Conservation (phyloP, 2,113 vertebrate species). For the Tricholaema leucomelas region DNA sequence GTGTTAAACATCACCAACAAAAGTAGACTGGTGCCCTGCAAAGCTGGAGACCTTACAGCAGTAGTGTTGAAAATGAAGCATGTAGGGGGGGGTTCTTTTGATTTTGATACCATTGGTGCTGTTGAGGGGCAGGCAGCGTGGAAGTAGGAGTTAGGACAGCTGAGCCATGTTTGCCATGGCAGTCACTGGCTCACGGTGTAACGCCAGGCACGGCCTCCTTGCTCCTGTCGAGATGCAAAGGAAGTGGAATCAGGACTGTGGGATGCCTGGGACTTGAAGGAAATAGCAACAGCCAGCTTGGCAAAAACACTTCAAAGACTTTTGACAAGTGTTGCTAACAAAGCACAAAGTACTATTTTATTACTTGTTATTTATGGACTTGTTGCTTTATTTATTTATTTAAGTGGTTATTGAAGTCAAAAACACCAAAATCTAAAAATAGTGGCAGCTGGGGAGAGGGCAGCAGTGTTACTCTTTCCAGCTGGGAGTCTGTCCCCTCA, state of each 20-base stretch:
- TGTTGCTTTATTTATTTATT: conserved; percentile 2
- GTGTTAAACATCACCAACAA: neutral
- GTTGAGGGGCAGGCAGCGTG: neutral
- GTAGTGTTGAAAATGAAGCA: neutral
- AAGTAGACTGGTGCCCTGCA: neutral
- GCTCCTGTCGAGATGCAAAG: neutral
- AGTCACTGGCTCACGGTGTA: neutral
- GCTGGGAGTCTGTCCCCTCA: neutral
- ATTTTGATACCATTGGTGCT: neutral
- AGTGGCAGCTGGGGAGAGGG: neutral
- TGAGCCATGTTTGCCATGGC: neutral
- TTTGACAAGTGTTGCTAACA: neutral
- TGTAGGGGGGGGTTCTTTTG: neutral
- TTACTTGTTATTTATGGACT: neutral
- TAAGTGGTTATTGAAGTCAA: neutral
- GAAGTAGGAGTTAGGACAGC: neutral
- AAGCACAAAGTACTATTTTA: conserved; percentile 22
- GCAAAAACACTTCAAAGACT: neutral
- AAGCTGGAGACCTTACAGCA: neutral
- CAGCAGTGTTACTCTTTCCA: neutral
- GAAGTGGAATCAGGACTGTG: neutral
- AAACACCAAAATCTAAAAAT: neutral
- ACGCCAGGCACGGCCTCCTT: neutral
- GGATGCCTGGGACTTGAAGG: neutral
- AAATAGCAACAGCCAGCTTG: neutral